These are phyloP conservation scores for Porites evermanni DNA, from an alignment of 92 coral and sea anemone species.

Conservation along the genomic window DNA sequence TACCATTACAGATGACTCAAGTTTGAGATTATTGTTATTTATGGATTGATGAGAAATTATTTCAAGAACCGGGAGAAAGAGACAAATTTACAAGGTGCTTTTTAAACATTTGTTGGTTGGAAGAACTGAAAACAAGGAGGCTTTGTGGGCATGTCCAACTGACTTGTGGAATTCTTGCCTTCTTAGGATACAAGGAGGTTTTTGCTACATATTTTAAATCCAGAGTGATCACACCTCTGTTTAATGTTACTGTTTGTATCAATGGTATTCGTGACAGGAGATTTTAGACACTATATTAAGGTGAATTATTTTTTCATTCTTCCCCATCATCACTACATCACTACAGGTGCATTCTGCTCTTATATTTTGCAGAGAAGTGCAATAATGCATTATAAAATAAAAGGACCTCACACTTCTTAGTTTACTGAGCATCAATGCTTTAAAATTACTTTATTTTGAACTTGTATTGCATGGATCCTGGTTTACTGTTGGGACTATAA, in stretches of 20 bases:
- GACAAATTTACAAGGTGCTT: no score
- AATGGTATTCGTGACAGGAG: no score
- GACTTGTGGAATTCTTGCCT: background rate
- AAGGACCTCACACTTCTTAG: background rate
- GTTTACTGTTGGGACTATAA: conserved; percentile 4
- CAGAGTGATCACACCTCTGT: background rate
- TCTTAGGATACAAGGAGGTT: background rate
- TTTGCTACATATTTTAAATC: background rate
- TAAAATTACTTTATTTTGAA: conserved; percentile 29
- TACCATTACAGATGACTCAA: background rate
- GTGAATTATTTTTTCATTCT: no score
- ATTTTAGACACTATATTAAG: no score
- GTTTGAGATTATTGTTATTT: no score
- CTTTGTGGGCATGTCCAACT: background rate
- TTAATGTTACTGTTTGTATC: background rate
- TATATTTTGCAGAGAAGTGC: background rate
- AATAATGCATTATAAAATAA: background rate
- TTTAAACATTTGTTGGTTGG: no score
- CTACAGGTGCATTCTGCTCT: background rate
- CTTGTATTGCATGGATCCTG: conserved; percentile 27
- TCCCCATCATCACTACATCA: no score
- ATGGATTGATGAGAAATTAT: no score
- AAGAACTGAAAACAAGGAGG: no score
- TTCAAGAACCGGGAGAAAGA: no score
- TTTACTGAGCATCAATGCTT: conserved; percentile 13